phyloP scores from a whole-genome alignment of 1,140 invertebrate species.

The Thaumetopoea pityocampa region DNA sequence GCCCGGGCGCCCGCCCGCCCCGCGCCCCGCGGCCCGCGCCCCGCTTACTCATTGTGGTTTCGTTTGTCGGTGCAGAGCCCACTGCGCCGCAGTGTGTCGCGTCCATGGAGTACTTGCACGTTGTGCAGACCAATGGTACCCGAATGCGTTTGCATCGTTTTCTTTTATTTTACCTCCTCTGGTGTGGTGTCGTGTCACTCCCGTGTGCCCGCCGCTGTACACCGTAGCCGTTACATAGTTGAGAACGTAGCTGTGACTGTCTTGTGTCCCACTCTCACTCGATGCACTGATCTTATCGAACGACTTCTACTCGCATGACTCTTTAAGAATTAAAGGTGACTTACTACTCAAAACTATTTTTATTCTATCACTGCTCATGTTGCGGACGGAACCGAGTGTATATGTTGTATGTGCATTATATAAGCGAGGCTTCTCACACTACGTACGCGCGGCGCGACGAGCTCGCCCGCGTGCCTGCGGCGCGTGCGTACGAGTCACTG shows the following conservation, averaged over 20 bases:
- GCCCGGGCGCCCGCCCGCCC: slow-evolving; percentile 1
- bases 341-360: slow-evolving; percentile 79
- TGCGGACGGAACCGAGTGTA: slow-evolving; percentile 39
- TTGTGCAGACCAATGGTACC: slow-evolving; percentile 72
- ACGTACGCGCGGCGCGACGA: slow-evolving; percentile 37
- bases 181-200: slow-evolving; percentile 35
- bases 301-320: slow-evolving; percentile 53
- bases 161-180: slow-evolving; percentile 36
- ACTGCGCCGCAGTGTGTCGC: slow-evolving; percentile 69
- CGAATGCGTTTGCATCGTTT: slow-evolving; percentile 54
- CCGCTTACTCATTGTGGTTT: slow-evolving; percentile 42
- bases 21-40: slow-evolving; percentile 5
- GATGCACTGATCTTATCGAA: slow-evolving; percentile 45
- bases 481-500: too few relatives aligned
- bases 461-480: too few relatives aligned
- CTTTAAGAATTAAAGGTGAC: slow-evolving; percentile 70
- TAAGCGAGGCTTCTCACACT: slow-evolving; percentile 56
- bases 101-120: slow-evolving; percentile 73
- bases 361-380: slow-evolving; percentile 53
- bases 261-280: slow-evolving; percentile 39
- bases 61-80: slow-evolving; percentile 73
- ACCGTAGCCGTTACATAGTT: slow-evolving; percentile 41
- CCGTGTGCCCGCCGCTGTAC: slow-evolving; percentile 27
- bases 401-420: slow-evolving; percentile 59
- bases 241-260: slow-evolving; percentile 72